A percentile compares a stretch with the other conserved stretches of the same genome.
Evolutionary conservation across 2,797 vertebrate genomes (phyloP).

Genomic region (Tympanoctomys barrerae): DNA sequence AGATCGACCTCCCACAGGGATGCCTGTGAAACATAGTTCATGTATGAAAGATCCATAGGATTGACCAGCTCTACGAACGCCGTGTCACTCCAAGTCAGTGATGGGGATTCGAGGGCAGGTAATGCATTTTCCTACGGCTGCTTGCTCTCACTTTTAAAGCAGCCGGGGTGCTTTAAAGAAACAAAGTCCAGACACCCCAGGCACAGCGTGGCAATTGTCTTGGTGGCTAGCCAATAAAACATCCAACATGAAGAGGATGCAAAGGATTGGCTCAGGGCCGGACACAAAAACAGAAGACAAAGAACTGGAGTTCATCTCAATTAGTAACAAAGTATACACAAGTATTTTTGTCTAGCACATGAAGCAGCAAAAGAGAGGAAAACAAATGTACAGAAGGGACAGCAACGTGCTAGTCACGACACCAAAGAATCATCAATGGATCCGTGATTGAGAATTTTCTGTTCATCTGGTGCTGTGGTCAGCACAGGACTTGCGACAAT

Average conservation of each 20-base stretch:
- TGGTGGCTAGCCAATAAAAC: neutral
- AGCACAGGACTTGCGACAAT: neutral
- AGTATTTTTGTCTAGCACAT: neutral
- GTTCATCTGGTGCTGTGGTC: neutral
- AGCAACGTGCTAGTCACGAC: neutral
- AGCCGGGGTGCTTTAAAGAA: neutral
- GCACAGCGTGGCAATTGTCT: neutral
- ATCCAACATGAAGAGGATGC: neutral
- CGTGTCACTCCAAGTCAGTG: neutral
- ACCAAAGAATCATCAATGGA: neutral
- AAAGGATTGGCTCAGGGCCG: neutral
- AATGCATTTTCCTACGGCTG: neutral
- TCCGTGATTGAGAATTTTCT: neutral
- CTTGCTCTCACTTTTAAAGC: neutral
- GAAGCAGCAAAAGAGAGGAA: neutral
- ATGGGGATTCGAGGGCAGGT: neutral
- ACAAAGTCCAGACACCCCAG: neutral
- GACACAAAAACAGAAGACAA: neutral
- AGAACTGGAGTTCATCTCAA: neutral
- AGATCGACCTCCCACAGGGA: slow-evolving; percentile 56
- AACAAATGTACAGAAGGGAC: neutral
- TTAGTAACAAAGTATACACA: neutral
- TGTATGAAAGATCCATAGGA: neutral
- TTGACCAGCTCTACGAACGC: neutral
- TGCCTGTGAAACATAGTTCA: slow-evolving; percentile 74